Conservation (phyloP, 1,140 invertebrate species). For the Heliconius hermathena region DNA sequence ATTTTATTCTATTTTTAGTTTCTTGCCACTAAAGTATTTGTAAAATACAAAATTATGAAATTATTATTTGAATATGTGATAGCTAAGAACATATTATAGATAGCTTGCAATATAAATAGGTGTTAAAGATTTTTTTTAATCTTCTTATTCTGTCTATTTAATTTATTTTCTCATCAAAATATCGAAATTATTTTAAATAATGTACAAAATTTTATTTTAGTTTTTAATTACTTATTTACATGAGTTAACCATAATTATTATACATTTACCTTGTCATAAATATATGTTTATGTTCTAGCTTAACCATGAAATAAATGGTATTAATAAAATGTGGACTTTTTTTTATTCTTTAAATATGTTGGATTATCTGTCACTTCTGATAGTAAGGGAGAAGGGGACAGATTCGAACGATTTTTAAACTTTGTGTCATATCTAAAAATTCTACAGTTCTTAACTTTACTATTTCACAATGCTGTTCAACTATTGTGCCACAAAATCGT, state of each 20-base stretch:
- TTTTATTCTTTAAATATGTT: background rate
- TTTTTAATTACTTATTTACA: constrained; percentile 65
- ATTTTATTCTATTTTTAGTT: constrained; percentile 60
- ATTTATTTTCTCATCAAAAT: constrained; percentile 58
- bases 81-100: constrained; percentile 66
- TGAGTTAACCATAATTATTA: constrained; percentile 73
- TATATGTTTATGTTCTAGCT: constrained; percentile 76
- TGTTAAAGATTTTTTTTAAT: constrained; percentile 48
- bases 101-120: constrained; percentile 48
- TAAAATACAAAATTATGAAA: constrained; percentile 63
- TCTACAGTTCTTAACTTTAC: too few species aligned
- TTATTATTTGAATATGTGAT: constrained; percentile 73
- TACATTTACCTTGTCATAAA: constrained; percentile 60
- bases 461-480: too few species aligned
- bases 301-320: constrained; percentile 78
- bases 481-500: too few species aligned
- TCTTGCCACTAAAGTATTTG: constrained; percentile 80
- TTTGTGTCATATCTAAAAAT: too few species aligned
- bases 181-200: constrained; percentile 52
- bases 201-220: constrained; percentile 76
- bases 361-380: background rate
- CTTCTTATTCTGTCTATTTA: constrained; percentile 52
- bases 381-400: too few species aligned
- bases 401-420: too few species aligned
- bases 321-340: constrained; percentile 22